Base-by-base conservation (phyloP, 2,113 vertebrate genomes). In the Anhinga rufa region DNA sequence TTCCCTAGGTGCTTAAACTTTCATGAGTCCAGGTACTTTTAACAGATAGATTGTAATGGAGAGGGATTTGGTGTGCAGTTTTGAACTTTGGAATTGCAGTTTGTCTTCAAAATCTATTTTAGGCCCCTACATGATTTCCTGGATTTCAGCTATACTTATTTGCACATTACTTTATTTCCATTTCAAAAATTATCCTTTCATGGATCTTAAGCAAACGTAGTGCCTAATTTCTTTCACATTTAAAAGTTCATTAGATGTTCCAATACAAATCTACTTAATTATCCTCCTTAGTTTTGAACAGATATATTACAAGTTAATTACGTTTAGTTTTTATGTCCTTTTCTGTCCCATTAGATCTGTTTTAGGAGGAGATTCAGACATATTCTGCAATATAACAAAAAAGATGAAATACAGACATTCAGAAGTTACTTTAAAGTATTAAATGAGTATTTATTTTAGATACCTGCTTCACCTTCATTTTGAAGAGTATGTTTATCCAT, bases 401-500 rank as follows among this genome's bases (percentile, higher is more conserved):
- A 83, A 49, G 55, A 34, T 38, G 80, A 79, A 88, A 84, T 51
- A 48, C n/a, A 85, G 87, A 90, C 76, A 93, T 81, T 60, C 44
- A 71, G 42, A 90, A 96, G 51, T 87, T 29, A 38, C 76, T 70
- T 94, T 49, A 34, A 96, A 93, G 21, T 82, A 81, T 71, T 58
- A 17, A 64, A 65, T 71, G 12, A 38, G 52, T 71, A 34, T 64
- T 44, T 55, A 84, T 97, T 96, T 78, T n/a, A 70, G 61, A 31
- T 57, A 55, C 83, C 32, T 77, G 32, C 29, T 82, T 86, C 26
- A 66, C 52, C 49, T 94, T 68, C 7, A 25, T 87, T 94, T 87
- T 55, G 21, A 95, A 95, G 69, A 91, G 44, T 82, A 26, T 65
- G 71, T 96, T 93, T 96, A 87, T 94, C 57, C 25, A 26, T 93